These are phyloP conservation scores for Villa cingulata DNA, from an alignment of 2,888 invertebrate genomes.

Conservation along the genomic window DNA sequence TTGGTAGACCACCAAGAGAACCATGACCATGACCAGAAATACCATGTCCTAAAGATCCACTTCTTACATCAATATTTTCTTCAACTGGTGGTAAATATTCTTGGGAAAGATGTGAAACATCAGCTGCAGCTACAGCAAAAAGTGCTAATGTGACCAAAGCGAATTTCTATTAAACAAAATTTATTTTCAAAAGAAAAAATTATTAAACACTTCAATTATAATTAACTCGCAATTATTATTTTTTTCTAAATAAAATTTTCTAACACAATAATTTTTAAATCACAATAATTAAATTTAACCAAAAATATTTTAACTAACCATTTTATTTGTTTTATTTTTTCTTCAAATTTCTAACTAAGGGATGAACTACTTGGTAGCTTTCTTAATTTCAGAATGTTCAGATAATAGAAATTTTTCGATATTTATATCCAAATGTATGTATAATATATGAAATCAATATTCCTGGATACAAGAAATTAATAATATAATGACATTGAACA, in stretches of 20 bases:
- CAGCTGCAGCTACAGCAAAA: not conserved
- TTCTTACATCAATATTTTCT: not conserved
- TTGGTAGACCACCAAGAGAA: not conserved
- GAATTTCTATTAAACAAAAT: not conserved
- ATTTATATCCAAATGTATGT: not conserved
- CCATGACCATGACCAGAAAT: slow-evolving; percentile 1
- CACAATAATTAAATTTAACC: no score
- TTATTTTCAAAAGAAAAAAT: not conserved
- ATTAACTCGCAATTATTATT: not conserved
- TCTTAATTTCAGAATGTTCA: not conserved
- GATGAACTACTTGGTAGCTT: no score
- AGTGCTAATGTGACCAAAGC: slow-evolving; percentile 1
- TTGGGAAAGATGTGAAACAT: not conserved
- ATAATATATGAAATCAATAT: no score
- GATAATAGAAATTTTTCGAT: not conserved
- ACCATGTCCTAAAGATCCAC: not conserved
- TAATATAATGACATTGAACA: no score
- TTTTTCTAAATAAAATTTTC: not conserved
- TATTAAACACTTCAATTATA: not conserved
- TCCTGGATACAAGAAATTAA: no score
- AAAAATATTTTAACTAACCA: not conserved
- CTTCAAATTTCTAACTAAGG: not conserved
- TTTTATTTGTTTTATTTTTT: not conserved
- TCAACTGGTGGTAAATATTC: slow-evolving; percentile 4
- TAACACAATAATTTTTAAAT: no score